A percentile compares a stretch with the other conserved stretches of the same genome.
Evolutionary conservation across 2,888 invertebrate species (phyloP).

Genomic region (Ophonus ardosiacus): DNA sequence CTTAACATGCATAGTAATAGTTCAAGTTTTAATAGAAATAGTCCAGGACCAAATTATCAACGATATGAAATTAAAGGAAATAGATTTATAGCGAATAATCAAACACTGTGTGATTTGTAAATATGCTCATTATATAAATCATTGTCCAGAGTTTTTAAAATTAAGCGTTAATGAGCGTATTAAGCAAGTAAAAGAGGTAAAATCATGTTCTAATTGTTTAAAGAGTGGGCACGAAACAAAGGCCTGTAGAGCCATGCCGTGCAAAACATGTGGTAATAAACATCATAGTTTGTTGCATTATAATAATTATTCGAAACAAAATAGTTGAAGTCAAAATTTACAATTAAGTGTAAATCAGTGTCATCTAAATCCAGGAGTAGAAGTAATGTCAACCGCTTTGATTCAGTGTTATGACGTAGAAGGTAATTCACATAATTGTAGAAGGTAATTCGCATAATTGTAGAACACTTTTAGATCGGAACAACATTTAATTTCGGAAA

Average conservation of each 20-base stretch:
- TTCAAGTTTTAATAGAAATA: background rate
- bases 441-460: background rate
- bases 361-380: background rate
- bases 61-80: background rate
- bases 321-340: background rate
- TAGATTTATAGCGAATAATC: background rate
- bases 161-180: background rate
- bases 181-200: background rate
- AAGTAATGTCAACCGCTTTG: background rate
- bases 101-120: background rate
- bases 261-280: background rate
- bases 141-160: constrained; percentile 7
- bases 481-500: background rate
- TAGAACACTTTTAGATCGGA: background rate
- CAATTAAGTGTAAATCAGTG: background rate
- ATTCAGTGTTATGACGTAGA: background rate
- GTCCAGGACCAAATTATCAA: background rate
- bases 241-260: background rate
- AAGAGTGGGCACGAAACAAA: background rate
- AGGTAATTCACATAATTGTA: background rate
- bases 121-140: background rate
- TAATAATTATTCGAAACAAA: background rate
- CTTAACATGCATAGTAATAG: background rate
- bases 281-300: background rate
- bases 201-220: constrained; percentile 14